phyloP scores from a whole-genome alignment of 2,888 invertebrate genomes.

The Zaprionus lineosus region DNA sequence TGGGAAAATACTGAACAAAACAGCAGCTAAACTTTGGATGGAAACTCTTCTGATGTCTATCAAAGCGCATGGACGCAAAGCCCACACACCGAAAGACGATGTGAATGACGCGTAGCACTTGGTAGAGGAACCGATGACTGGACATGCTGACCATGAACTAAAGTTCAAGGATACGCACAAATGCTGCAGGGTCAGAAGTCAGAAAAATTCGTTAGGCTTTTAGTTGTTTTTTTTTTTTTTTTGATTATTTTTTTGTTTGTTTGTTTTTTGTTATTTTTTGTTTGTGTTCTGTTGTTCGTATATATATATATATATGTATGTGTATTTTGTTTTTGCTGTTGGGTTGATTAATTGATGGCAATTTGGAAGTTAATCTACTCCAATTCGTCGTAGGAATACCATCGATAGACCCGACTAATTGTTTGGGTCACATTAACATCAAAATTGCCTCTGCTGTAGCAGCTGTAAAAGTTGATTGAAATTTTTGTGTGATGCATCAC shows the following conservation, averaged over 20 bases:
- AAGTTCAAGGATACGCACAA: not conserved
- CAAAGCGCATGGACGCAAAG: constrained; percentile 32
- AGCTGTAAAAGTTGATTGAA: constrained; percentile 17
- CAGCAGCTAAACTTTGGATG: not conserved
- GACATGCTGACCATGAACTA: constrained; percentile 49
- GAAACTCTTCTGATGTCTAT: constrained; percentile 19
- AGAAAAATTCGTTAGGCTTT: too few species aligned
- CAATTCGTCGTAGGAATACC: constrained; percentile 48
- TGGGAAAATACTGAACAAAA: not conserved
- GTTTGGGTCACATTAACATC: constrained; percentile 55
- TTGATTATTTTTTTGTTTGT: too few species aligned
- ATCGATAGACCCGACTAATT: constrained; percentile 60
- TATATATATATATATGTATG: not conserved
- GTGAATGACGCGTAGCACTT: constrained; percentile 17
- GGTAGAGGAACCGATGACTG: constrained; percentile 28
- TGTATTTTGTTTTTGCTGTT: not conserved
- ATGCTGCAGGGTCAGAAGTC: too few species aligned
- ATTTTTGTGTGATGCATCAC: constrained; percentile 7
- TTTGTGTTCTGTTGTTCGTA: too few species aligned
- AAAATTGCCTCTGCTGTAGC: constrained; percentile 34
- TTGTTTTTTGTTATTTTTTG: too few species aligned
- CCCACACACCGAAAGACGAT: constrained; percentile 27
- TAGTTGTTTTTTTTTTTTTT: too few species aligned
- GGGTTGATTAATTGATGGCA: constrained; percentile 1
- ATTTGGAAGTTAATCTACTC: constrained; percentile 30